A percentile compares a stretch with the other conserved stretches of the same genome.
phyloP scores from a whole-genome alignment of 2,797 vertebrate species.

The Peromyscus attwateri region DNA sequence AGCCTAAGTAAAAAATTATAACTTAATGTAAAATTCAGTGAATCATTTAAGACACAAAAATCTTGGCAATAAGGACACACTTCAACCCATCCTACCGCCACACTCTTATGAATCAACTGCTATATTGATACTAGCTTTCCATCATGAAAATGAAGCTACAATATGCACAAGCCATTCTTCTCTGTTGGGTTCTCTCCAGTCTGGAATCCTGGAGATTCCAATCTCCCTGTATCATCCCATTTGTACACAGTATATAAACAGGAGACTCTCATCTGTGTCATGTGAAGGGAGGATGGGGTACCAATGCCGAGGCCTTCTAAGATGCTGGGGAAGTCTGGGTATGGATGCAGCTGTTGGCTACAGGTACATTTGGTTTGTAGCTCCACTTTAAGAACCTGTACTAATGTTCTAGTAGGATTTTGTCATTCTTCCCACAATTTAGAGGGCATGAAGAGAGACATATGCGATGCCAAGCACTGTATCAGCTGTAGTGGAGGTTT shows the following conservation, averaged over 20 bases:
- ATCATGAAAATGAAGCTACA: conserved; percentile 39
- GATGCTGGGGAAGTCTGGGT: not conserved
- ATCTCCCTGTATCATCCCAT: not conserved
- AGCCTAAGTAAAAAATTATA: conserved; percentile 58
- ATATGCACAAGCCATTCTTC: not conserved
- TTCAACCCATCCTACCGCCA: conserved; percentile 34
- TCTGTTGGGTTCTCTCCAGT: not conserved
- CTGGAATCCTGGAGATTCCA: conserved; percentile 15
- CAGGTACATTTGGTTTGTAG: not conserved
- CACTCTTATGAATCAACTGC: conserved; percentile 27
- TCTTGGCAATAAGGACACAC: conserved; percentile 34
- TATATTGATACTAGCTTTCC: conserved; percentile 31
- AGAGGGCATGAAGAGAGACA: conserved; percentile 4
- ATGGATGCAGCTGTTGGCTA: not conserved
- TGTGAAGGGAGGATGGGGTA: not conserved
- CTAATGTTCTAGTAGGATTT: not conserved
- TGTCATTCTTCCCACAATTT: not conserved
- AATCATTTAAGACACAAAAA: conserved; percentile 64
- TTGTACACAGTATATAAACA: not conserved
- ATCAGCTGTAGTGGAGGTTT: not conserved
- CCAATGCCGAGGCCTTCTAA: not conserved
- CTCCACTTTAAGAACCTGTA: not conserved
- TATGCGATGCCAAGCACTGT: not conserved
- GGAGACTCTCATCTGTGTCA: not conserved
- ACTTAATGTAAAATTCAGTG: conserved; percentile 48